Evolutionary conservation across 2,113 vertebrate species (phyloP), one percentile per base, ranked within the genome.

Genomic region (Anhinga anhinga): DNA sequence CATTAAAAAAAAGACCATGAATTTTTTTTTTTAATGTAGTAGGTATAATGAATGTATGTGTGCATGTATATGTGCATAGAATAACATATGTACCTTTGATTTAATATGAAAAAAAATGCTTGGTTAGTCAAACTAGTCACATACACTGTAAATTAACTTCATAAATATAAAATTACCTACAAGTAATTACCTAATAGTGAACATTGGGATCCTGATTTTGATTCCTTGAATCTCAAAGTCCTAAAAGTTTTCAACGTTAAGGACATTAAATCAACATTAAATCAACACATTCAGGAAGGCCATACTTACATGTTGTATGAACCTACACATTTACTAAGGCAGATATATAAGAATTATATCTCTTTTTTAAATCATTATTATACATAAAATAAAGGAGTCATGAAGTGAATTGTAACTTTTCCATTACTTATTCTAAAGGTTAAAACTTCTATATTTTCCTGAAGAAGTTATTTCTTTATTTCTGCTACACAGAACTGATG

Each of bases 301-400:
- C 14, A 10, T 36, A 47, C 21, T 12, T 80, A 50, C 0, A 0
- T 34, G 17, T 55, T 49, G 13, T 21, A 50, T 32, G 22, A 27
- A 62, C 58, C 9, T 13, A 27, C 32, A 26, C 2, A 27, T 52
- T 70, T 67, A 9, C 21, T n/a, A 44, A 72, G 15, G 10, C 17
- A 76, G 6, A 58, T 34, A 52, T 23, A 15, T 22, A 66, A 52
- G 36, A 76, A 76, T 11, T 30, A 3, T 9, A 13, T 15, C 5
- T 42, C 44, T 17, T 65, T 59, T 21, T 52, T 21, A 52, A 66
- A 40, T 45, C 10, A 16, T 42, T 34, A 25, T 44, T 52, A n/a
- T 59, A 25, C 4, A 23, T 55, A 86, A 55, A 45, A 45, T 55
- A 58, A 73, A 73, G 5, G 21, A 59, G 3, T 32, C 20, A 38